A percentile compares a stretch with the other conserved stretches of the same genome.
These are phyloP conservation scores for Florisuga fusca DNA, from an alignment of 2,797 vertebrate species.

Conservation along the genomic window DNA sequence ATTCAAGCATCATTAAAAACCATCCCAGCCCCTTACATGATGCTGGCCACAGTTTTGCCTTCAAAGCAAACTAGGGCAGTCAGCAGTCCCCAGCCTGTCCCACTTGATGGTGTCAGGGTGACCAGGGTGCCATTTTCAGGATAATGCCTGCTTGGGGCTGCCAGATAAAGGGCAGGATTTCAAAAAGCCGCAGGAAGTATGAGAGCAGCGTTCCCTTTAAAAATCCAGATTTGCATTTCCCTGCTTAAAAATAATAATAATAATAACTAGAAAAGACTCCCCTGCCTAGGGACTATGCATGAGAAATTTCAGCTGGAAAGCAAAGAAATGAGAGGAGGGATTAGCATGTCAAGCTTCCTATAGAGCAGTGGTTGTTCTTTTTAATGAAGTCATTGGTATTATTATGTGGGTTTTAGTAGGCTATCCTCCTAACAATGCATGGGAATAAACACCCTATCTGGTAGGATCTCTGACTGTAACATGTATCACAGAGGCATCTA, in stretches of 20 bases:
- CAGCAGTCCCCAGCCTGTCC: not conserved
- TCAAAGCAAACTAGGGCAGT: not conserved
- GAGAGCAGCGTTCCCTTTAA: not conserved
- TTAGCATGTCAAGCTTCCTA: not conserved
- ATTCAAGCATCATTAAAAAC: conserved; percentile 3
- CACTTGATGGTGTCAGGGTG: not conserved
- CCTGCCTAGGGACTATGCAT: not conserved
- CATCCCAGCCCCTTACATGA: not conserved
- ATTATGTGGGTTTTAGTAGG: conserved; percentile 15
- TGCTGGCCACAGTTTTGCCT: not conserved
- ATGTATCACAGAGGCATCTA: conserved; percentile 1
- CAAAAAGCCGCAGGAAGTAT: not conserved
- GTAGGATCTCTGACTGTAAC: conserved; percentile 38
- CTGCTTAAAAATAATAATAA: not conserved
- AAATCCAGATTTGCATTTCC: not conserved
- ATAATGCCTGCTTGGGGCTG: not conserved
- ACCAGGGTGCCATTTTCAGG: not conserved
- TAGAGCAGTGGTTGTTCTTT: not conserved
- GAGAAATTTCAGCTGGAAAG: conserved; percentile 6
- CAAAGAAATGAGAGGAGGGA: conserved; percentile 1
- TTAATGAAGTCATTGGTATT: conserved; percentile 14
- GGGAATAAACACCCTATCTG: conserved; percentile 45
- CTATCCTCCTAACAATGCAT: conserved; percentile 19
- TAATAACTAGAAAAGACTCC: not conserved
- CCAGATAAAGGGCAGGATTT: not conserved